Evolutionary conservation across 2,797 vertebrate species (phyloP).

Genomic region (Rhodeus uyekii): DNA sequence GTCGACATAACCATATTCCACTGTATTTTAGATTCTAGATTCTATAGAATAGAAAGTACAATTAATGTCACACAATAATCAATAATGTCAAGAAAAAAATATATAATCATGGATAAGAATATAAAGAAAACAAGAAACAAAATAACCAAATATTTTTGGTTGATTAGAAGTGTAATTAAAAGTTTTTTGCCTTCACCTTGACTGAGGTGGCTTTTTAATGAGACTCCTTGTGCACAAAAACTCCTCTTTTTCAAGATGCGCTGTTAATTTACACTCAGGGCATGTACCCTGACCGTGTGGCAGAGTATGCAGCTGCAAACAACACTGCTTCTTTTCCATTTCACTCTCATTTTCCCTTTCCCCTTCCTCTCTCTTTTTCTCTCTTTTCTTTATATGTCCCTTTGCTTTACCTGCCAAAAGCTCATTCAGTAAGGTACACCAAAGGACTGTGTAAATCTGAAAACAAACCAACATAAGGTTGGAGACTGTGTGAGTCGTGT

Average conservation of each 20-base stretch:
- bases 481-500: background rate
- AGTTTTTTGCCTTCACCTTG: slow-evolving; percentile 1
- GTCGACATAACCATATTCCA: too few relatives aligned
- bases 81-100: too few relatives aligned
- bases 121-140: too few relatives aligned
- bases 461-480: background rate
- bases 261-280: slow-evolving; percentile 35
- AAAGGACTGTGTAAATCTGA: background rate
- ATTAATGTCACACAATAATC: too few relatives aligned
- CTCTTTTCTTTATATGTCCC: background rate
- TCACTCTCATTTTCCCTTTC: slow-evolving; percentile 3
- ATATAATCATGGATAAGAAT: too few relatives aligned
- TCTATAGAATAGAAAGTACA: too few relatives aligned
- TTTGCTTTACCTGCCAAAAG: slow-evolving; percentile 13
- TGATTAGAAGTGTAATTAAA: too few relatives aligned
- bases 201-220: slow-evolving; percentile 32
- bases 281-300: slow-evolving; percentile 40
- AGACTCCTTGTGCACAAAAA: slow-evolving; percentile 22
- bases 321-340: slow-evolving; percentile 22
- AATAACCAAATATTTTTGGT: too few relatives aligned
- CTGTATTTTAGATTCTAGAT: too few relatives aligned
- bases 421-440: slow-evolving; percentile 3
- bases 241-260: slow-evolving; percentile 9
- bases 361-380: background rate
- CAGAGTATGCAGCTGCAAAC: slow-evolving; percentile 21